Evolutionary conservation across 2,113 vertebrate species (phyloP), one percentile per base, ranked within the genome.

Genomic region (Periophthalmodon schlosseri): DNA sequence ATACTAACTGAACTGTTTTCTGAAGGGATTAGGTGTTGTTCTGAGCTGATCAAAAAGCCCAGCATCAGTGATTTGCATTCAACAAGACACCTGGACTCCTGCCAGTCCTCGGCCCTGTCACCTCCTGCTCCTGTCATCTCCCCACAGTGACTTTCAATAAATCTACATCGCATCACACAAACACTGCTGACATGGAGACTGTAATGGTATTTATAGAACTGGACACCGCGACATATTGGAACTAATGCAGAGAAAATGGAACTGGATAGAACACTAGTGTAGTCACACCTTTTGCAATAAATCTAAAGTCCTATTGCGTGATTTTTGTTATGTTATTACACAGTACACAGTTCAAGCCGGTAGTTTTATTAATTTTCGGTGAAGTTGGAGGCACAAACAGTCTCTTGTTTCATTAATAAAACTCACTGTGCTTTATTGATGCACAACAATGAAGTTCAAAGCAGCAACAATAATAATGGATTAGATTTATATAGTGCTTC

Each of bases 1-100:
- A 84, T 83, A 71, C 57, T 44, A 75, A 77, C 36, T 60, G 61
- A 28, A 12, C 70, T 72, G 28, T 70, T 66, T 77, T 68, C 36
- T 68, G 0, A 56, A 61, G 15, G 68, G 34, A 70, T 68, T 73
- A 65, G 65, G 15, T 69, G 36, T 60, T 52, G 50, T 6, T 3
- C 67, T n/a, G 50, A 18, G 44, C 66, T 68, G 66, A 68, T 68
- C 66, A 28, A 47, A 68, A 68, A 49, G n/a, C 46, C 15, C 66
- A 68, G 13, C 44, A 68, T 68, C 44, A 49, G 20, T 68, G 66
- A 49, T 68, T 68, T 46, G 66, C 46, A 68, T 68, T 24, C 46
- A 47, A 24, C 46, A 47, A 44, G 39, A 44, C 36, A 68, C 44
- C 11, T 68, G 34, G 44, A n/a, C 65, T 68, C 36, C 12, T 68